Percentiles rank a stretch among this genome's conserved stretches.
These are phyloP conservation scores for Crotalus viridis DNA, from an alignment of 2,113 vertebrate genomes.

Conservation along the genomic window DNA sequence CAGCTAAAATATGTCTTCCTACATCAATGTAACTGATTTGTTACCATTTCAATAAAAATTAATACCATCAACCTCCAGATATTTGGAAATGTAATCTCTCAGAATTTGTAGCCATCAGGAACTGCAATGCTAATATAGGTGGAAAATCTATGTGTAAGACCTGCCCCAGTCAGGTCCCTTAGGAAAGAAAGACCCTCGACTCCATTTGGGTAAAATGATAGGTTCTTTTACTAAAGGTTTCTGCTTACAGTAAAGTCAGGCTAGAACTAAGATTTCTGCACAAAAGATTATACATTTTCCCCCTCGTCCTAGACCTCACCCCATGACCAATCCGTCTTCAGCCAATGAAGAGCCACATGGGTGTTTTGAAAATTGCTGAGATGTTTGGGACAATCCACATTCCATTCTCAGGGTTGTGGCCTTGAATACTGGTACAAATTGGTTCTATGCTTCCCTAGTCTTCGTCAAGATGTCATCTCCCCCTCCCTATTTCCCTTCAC, in stretches of 20 bases:
- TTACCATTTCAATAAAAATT: not conserved
- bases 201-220: not conserved
- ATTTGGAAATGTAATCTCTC: not conserved
- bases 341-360: not conserved
- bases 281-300: not conserved
- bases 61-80: not conserved
- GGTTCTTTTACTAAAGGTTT: not conserved
- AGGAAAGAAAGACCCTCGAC: not conserved
- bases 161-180: not conserved
- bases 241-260: not conserved
- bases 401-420: not conserved
- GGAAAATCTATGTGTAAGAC: not conserved
- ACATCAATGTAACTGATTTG: not conserved
- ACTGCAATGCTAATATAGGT: not conserved
- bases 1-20: not conserved
- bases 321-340: not conserved
- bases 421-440: not conserved
- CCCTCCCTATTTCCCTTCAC: not conserved
- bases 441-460: too few species aligned
- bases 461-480: too few species aligned
- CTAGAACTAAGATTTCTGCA: not conserved
- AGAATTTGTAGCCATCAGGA: not conserved
- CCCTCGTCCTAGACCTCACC: not conserved
- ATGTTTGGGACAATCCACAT: not conserved
- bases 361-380: not conserved